phyloP scores from a whole-genome alignment of 1,140 invertebrate genomes.

The Melitaea cinxia region DNA sequence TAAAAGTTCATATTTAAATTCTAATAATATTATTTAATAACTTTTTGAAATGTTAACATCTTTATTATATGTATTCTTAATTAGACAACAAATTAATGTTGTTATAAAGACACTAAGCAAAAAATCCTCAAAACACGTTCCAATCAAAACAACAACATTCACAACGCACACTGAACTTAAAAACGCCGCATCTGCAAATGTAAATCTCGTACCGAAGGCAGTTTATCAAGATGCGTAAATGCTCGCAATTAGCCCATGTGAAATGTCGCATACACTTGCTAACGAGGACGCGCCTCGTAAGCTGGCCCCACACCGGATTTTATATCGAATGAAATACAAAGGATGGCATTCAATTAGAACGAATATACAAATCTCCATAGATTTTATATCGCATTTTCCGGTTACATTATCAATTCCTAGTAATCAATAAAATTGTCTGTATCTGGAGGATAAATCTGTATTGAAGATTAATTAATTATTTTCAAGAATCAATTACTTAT shows the following conservation, averaged over 20 bases:
- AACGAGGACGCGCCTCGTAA: constrained; percentile 67
- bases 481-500: no score
- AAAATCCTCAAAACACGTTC: neutral
- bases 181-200: constrained; percentile 53
- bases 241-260: constrained; percentile 77
- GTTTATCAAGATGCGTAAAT: constrained; percentile 79
- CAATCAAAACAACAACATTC: neutral
- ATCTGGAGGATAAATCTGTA: no score
- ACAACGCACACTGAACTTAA: constrained; percentile 20
- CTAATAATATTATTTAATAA: no score
- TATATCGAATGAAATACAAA: neutral
- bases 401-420: no score
- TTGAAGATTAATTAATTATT: no score
- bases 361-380: neutral
- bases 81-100: no score
- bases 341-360: neutral
- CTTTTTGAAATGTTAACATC: no score
- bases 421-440: no score
- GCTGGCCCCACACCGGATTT: neutral
- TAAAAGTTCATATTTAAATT: no score
- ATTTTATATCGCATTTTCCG: no score
- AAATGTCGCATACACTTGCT: constrained; percentile 78
- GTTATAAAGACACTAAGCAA: no score
- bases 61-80: no score
- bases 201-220: constrained; percentile 51